Percentiles rank a stretch among this genome's conserved stretches.
Conservation (phyloP, 1,140 invertebrate species). For the Macrosteles quadrilineatus region DNA sequence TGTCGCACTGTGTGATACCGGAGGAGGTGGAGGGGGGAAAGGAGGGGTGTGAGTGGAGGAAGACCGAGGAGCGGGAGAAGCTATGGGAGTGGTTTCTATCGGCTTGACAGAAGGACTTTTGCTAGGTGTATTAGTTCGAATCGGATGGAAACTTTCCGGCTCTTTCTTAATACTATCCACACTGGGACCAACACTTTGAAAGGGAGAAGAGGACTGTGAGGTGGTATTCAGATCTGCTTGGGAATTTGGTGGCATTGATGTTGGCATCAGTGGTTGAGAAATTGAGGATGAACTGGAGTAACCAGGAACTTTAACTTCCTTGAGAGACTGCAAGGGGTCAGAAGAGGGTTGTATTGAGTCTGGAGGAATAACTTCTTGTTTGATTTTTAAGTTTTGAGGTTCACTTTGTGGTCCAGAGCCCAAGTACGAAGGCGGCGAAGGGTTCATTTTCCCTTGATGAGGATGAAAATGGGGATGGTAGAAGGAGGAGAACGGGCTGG, state of each 20-base stretch:
- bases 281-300: slow-evolving; percentile 52
- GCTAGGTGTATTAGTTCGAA: slow-evolving; percentile 50
- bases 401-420: slow-evolving; percentile 51
- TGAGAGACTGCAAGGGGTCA: slow-evolving; percentile 74
- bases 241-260: slow-evolving; percentile 36
- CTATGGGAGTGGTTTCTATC: slow-evolving; percentile 51
- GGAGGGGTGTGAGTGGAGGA: slow-evolving; percentile 41
- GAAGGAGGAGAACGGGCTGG: slow-evolving; percentile 37
- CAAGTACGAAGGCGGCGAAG: slow-evolving; percentile 38
- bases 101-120: slow-evolving; percentile 51
- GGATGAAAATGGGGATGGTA: slow-evolving; percentile 44
- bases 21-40: slow-evolving; percentile 40
- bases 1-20: slow-evolving; percentile 38
- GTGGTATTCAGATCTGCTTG: slow-evolving; percentile 31
- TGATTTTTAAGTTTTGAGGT: slow-evolving; percentile 78
- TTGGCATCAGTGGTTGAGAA: slow-evolving; percentile 45
- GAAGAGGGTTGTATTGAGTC: slow-evolving; percentile 56
- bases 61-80: slow-evolving; percentile 37
- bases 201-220: slow-evolving; percentile 35
- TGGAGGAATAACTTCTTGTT: slow-evolving; percentile 64
- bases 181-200: slow-evolving; percentile 44
- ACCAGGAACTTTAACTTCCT: slow-evolving; percentile 79
- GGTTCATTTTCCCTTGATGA: slow-evolving; percentile 35
- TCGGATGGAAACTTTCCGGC: slow-evolving; percentile 56
- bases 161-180: slow-evolving; percentile 75